phyloP scores from a whole-genome alignment of 2,888 invertebrate species.

The Rhyacophila evoluta region DNA sequence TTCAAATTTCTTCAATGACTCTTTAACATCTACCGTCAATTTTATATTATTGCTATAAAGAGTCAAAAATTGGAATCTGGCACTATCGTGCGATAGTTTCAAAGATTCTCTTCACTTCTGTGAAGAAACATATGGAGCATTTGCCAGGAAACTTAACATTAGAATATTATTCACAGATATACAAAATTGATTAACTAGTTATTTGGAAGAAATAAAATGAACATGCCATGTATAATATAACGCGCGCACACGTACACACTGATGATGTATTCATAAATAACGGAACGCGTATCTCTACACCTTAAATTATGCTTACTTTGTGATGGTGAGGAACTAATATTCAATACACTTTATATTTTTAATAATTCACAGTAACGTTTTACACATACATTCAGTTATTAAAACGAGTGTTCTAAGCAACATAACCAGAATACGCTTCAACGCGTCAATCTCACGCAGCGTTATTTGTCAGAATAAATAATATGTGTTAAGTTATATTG shows the following conservation, averaged over 20 bases:
- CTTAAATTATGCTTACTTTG: slow-evolving; percentile 15
- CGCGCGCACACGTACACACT: background rate
- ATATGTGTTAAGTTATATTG: background rate
- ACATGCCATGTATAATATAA: background rate
- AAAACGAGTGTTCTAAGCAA: background rate
- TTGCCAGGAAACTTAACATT: slow-evolving; percentile 18
- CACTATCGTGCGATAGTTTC: background rate
- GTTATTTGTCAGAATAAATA: background rate
- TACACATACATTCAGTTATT: background rate
- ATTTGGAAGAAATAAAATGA: slow-evolving; percentile 14
- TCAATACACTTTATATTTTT: slow-evolving; percentile 6
- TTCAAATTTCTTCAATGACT: background rate
- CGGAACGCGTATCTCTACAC: background rate
- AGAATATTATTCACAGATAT: background rate
- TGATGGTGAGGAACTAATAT: slow-evolving; percentile 17
- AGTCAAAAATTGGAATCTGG: slow-evolving; percentile 3
- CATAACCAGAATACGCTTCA: background rate
- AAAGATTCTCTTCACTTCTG: background rate
- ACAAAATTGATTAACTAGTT: slow-evolving; percentile 2
- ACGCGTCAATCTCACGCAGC: background rate
- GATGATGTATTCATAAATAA: slow-evolving; percentile 4
- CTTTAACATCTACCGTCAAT: background rate
- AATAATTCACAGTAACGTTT: background rate
- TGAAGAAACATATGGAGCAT: background rate
- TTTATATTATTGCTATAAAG: background rate